Base-by-base conservation (phyloP, 2,888 invertebrate species). In the Lithophane semibrunnea region DNA sequence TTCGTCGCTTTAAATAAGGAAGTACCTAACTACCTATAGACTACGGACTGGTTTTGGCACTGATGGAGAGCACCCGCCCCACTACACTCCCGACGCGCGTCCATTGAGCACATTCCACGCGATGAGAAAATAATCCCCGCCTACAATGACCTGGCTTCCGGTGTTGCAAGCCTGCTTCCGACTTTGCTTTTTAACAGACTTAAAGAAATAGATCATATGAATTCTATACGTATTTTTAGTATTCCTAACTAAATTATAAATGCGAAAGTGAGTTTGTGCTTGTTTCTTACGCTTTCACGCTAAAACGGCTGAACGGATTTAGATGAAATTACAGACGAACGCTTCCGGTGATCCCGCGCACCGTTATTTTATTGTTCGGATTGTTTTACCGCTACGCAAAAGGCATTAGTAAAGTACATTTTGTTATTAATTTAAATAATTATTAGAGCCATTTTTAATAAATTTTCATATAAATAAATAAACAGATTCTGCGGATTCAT, bases 1-100 rank as follows among this genome's bases (percentile, higher is more conserved):
- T 42, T 64, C 18, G 8, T 56, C 18, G 13, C 4, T 16, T 42
- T 64, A 37, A 49, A 8, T 56, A 42, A n/a, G 29, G 61, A 63
- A 52, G 10, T n/a, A 37, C 3, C 18, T 56, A 29, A 29, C 29
- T 29, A 29, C 4, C 44, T 37, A 37, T 9, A 18, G 9, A 47
- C 21, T 37, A 42, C 8, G 5, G 64, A n/a, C 72, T 72, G 58
- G 56, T 52, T 80, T 77, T 60, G 80, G 73, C 64, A 80, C 56
- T 77, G 42, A 49, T 44, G 12, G 49, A 49, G n/a, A 49, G n/a
- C n/a, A 29, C 49, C 56, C 64, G 13, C 73, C 49, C 21, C 49
- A 42, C 24, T 47, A 24, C 21, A 42, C n/a, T 49, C 2, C 10
- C 73, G 64, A 5, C 58, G 29, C 12, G 54, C 49, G 75, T 56